Conservation (phyloP, 2,113 vertebrate genomes). For the Oceanites oceanicus region DNA sequence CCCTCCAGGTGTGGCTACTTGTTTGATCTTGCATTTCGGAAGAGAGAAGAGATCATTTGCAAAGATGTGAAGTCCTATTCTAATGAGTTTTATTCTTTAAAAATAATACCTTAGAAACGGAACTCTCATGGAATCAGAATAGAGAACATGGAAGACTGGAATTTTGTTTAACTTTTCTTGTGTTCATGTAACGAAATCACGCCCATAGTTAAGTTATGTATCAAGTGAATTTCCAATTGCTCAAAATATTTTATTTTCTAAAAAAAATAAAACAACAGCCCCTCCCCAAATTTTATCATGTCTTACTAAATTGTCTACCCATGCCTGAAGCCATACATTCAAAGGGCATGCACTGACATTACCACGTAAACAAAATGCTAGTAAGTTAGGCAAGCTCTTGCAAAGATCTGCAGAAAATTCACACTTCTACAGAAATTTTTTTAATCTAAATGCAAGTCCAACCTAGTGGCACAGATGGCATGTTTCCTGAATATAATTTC, state of each 20-base stretch:
- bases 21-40: background rate
- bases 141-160: background rate
- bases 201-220: background rate
- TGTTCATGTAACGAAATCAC: background rate
- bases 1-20: background rate
- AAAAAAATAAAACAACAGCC: background rate
- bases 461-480: background rate
- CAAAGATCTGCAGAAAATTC: background rate
- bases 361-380: background rate
- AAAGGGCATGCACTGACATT: background rate
- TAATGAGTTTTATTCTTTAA: background rate
- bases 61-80: background rate
- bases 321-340: background rate
- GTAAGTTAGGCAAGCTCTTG: background rate
- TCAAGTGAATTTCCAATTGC: background rate
- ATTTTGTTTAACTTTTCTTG: background rate
- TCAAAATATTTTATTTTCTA: background rate
- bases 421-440: background rate
- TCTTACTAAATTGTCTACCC: background rate
- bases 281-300: fast-evolving
- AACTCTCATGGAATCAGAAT: background rate
- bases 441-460: background rate
- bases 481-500: background rate
- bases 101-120: background rate
- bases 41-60: background rate